phyloP scores from a whole-genome alignment of 1,140 invertebrate genomes.

The Zaprionus nigranus region DNA sequence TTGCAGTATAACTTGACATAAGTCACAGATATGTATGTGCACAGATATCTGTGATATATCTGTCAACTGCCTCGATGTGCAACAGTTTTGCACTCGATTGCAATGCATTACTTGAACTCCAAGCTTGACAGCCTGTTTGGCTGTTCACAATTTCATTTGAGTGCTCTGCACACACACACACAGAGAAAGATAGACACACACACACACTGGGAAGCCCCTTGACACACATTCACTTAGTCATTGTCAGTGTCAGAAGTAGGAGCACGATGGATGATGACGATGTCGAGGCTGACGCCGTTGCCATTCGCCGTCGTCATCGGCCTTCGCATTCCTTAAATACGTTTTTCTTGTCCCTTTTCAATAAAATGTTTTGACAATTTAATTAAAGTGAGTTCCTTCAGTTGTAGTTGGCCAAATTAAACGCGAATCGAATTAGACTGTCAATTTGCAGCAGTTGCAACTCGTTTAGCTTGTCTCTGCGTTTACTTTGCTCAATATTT shows the following conservation, averaged over 20 bases:
- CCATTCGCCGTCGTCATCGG: conserved; percentile 38
- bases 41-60: not conserved
- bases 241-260: conserved; percentile 36
- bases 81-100: conserved; percentile 52
- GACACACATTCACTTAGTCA: conserved; percentile 49
- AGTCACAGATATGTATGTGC: not conserved
- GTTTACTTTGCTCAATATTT: not conserved
- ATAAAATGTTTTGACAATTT: conserved; percentile 27
- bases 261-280: conserved; percentile 6
- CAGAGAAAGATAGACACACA: not conserved
- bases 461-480: not conserved
- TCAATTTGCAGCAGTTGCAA: not conserved
- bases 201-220: conserved; percentile 21
- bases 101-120: conserved; percentile 62
- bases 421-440: not conserved
- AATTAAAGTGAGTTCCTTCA: conserved; percentile 45
- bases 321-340: conserved; percentile 58
- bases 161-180: not conserved
- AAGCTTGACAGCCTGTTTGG: conserved; percentile 1
- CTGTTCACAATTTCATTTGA: conserved; percentile 22
- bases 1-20: not conserved
- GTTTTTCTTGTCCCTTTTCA: not conserved
- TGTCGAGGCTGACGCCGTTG: conserved; percentile 7
- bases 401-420: not conserved
- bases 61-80: conserved; percentile 26